A percentile compares a stretch with the other conserved stretches of the same genome.
phyloP scores from a whole-genome alignment of 2,113 vertebrate genomes.

The Sylvietta virens region DNA sequence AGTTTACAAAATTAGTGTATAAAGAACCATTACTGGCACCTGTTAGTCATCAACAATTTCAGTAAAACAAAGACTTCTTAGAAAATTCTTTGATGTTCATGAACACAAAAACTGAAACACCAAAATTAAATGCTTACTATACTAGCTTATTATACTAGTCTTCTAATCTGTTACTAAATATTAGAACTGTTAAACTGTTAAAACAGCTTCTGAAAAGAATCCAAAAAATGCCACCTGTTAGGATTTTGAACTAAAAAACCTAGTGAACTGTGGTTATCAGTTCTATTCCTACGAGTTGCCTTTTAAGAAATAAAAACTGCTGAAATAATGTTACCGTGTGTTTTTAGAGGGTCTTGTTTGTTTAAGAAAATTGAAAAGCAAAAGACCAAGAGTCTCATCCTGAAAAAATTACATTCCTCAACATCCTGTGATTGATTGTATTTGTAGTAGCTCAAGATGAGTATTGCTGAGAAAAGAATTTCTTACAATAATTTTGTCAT shows the following conservation, averaged over 20 bases:
- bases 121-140: neutral
- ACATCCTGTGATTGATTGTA: neutral
- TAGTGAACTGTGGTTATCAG: neutral
- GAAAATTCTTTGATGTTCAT: neutral
- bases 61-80: neutral
- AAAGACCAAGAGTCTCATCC: neutral
- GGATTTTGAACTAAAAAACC: neutral
- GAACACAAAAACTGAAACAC: neutral
- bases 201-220: neutral
- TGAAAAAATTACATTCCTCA: neutral
- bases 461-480: neutral
- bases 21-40: neutral
- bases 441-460: neutral
- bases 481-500: neutral
- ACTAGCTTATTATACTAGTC: no score
- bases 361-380: neutral
- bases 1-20: neutral
- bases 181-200: neutral
- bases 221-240: accelerated
- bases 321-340: neutral
- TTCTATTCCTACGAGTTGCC: neutral
- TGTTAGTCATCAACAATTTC: neutral
- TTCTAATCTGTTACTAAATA: neutral
- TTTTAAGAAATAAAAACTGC: neutral
- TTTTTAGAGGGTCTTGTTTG: neutral